These are phyloP conservation scores for Babylonia areolata DNA, from an alignment of 1,140 invertebrate species.

Conservation along the genomic window DNA sequence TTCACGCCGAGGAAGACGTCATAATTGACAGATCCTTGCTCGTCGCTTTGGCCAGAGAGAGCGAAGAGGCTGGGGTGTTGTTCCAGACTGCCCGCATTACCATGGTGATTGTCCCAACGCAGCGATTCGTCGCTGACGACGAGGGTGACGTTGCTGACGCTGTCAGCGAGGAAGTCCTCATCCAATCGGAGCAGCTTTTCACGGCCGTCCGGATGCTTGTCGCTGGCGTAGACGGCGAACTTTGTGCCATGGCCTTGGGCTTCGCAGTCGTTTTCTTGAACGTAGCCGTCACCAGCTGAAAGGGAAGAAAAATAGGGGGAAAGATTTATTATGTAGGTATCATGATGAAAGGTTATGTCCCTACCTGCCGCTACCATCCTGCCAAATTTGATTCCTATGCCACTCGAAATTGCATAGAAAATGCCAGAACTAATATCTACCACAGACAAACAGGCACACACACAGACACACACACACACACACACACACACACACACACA, in stretches of 20 bases:
- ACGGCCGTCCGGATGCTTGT: slow-evolving; percentile 34
- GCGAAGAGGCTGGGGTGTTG: slow-evolving; percentile 43
- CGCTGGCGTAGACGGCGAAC: slow-evolving; percentile 43
- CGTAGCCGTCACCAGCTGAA: slow-evolving; percentile 44
- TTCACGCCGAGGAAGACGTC: slow-evolving; percentile 43
- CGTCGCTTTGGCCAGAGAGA: slow-evolving; percentile 39
- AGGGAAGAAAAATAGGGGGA: not conserved
- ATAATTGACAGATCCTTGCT: slow-evolving; percentile 45
- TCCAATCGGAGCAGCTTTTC: slow-evolving; percentile 27
- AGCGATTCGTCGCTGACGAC: slow-evolving; percentile 40
- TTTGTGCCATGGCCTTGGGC: slow-evolving; percentile 34
- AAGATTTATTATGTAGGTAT: too few species aligned
- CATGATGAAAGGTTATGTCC: too few species aligned
- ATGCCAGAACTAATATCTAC: too few species aligned
- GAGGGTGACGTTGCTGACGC: slow-evolving; percentile 33
- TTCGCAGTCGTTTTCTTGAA: slow-evolving; percentile 49
- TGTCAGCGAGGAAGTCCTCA: slow-evolving; percentile 27
- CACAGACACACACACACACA: too few species aligned
- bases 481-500: too few species aligned
- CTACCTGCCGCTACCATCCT: too few species aligned
- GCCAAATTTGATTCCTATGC: too few species aligned
- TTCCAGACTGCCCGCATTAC: slow-evolving; percentile 26
- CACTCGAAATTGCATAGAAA: too few species aligned
- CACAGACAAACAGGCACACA: too few species aligned
- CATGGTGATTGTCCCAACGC: slow-evolving; percentile 37